Conservation (phyloP, 2,797 vertebrate genomes). For the Tapirus indicus region DNA sequence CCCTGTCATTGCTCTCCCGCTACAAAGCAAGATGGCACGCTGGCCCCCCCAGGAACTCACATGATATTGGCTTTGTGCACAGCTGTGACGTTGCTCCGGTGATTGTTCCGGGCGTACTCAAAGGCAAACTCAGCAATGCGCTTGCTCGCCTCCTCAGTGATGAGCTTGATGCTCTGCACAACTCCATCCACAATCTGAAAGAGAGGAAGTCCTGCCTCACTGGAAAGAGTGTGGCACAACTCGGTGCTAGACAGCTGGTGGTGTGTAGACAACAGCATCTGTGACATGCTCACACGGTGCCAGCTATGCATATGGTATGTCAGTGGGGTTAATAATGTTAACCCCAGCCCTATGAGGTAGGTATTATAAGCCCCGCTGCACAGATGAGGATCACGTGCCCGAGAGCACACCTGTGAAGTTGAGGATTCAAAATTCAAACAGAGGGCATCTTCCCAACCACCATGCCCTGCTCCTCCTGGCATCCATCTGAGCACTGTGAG, state of each 20-base stretch:
- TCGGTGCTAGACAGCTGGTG: accelerated
- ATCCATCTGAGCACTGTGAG: accelerated
- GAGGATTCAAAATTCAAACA: background rate
- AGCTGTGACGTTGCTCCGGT: slow-evolving; percentile 95
- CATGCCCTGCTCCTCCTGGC: background rate
- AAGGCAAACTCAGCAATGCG: slow-evolving; percentile 98
- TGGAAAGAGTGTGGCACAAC: background rate
- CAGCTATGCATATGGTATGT: accelerated
- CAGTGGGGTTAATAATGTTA: background rate
- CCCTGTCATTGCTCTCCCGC: background rate
- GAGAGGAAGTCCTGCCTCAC: background rate
- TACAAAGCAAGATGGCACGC: background rate
- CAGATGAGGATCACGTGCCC: background rate
- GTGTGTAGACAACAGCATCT: accelerated
- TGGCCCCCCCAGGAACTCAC: slow-evolving; percentile 86
- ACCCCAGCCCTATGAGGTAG: background rate
- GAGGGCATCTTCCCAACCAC: background rate
- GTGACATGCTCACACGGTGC: accelerated
- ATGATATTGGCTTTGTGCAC: slow-evolving; percentile 99
- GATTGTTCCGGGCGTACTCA: slow-evolving; percentile 97
- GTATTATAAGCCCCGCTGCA: background rate
- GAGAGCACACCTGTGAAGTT: background rate
- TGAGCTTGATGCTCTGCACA: slow-evolving; percentile 99
- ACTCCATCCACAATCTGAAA: slow-evolving; percentile 98
- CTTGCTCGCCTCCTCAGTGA: slow-evolving; percentile 96